These are phyloP conservation scores for Druceiella hillmani DNA, from an alignment of 2,888 invertebrate species.

Conservation along the genomic window DNA sequence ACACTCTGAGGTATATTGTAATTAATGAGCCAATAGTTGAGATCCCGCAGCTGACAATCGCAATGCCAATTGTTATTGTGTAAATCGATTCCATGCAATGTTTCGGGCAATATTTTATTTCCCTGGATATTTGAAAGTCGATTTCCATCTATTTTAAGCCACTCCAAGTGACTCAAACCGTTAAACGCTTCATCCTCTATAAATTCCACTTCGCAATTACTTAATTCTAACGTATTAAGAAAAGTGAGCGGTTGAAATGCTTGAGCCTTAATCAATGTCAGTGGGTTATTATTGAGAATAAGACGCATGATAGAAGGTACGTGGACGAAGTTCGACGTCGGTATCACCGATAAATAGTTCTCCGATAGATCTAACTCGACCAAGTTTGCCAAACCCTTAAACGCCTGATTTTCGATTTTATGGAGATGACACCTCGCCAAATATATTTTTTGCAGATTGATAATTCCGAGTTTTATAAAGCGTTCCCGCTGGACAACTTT, in stretches of 20 bases:
- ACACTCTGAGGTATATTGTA: slow-evolving; percentile 72
- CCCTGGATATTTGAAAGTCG: slow-evolving; percentile 67
- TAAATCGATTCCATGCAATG: slow-evolving; percentile 72
- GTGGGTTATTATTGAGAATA: slow-evolving; percentile 75
- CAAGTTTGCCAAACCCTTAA: slow-evolving; percentile 78
- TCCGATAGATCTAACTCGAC: slow-evolving; percentile 84
- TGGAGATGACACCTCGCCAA: slow-evolving; percentile 72
- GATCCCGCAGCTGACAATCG: slow-evolving; percentile 73
- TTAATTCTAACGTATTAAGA: slow-evolving; percentile 75
- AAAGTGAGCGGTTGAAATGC: slow-evolving; percentile 71
- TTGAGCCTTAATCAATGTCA: slow-evolving; percentile 62
- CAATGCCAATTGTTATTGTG: slow-evolving; percentile 88
- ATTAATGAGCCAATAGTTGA: slow-evolving; percentile 72
- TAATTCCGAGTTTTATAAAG: slow-evolving; percentile 71
- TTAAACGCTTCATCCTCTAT: slow-evolving; percentile 78
- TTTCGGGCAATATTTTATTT: slow-evolving; percentile 65
- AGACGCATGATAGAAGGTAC: slow-evolving; percentile 79
- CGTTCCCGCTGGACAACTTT: slow-evolving; percentile 72
- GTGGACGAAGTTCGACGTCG: slow-evolving; percentile 71
- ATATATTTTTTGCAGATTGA: slow-evolving; percentile 84
- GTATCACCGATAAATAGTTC: slow-evolving; percentile 72
- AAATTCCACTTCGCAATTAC: slow-evolving; percentile 70
- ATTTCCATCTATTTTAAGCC: slow-evolving; percentile 81
- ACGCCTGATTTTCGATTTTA: slow-evolving; percentile 73
- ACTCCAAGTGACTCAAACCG: slow-evolving; percentile 75